These are phyloP conservation scores for Spheniscus mendiculus DNA, from an alignment of 2,113 vertebrate genomes.

Conservation along the genomic window DNA sequence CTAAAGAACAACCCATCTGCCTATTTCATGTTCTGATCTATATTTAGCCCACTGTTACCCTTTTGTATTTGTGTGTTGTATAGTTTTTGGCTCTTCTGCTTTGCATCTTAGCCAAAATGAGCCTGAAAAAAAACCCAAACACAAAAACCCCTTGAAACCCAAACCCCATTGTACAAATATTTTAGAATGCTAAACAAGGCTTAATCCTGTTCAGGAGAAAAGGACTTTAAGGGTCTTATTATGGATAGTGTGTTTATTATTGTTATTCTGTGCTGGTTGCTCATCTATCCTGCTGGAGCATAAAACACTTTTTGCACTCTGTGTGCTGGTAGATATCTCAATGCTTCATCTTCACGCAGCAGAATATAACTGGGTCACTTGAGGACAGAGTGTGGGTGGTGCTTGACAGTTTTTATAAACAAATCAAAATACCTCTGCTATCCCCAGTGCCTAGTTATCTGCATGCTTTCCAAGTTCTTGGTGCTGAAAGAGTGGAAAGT, in stretches of 20 bases:
- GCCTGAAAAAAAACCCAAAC: too few species aligned
- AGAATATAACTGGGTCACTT: slow-evolving; percentile 31
- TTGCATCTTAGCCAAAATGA: background rate
- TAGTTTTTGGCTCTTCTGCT: background rate
- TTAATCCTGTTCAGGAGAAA: background rate
- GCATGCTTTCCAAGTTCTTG: slow-evolving; percentile 35
- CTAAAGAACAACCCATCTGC: background rate
- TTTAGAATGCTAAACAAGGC: background rate
- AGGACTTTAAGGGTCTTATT: background rate
- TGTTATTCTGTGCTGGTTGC: background rate
- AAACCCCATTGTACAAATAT: background rate
- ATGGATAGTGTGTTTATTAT: slow-evolving; percentile 10
- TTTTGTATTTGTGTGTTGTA: background rate
- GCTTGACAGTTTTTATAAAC: slow-evolving; percentile 47
- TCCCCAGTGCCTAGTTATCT: slow-evolving; percentile 19
- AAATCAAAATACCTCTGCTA: slow-evolving; percentile 43
- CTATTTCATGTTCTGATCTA: background rate
- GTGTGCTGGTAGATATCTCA: background rate
- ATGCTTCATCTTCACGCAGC: background rate
- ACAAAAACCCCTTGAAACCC: background rate
- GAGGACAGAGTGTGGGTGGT: slow-evolving; percentile 55
- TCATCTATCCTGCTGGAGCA: background rate
- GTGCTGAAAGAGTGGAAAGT: slow-evolving; percentile 47
- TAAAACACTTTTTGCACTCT: background rate
- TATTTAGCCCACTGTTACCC: background rate